A percentile compares a stretch with the other conserved stretches of the same genome.
phyloP scores from a whole-genome alignment of 2,888 invertebrate species.

The Eupithecia abbreviata region DNA sequence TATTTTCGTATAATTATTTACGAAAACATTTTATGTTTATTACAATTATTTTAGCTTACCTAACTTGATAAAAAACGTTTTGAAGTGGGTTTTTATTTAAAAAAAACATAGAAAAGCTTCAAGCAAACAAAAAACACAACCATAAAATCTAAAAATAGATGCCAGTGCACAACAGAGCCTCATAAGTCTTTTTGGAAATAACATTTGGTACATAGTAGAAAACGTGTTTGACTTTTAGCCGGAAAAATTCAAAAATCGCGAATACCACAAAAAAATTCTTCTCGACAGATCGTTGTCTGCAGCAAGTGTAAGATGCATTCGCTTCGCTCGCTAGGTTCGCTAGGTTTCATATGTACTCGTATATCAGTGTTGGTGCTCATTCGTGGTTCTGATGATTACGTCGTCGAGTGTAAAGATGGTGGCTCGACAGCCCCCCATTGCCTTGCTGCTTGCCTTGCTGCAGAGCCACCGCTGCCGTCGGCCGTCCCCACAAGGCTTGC shows the following conservation, averaged over 20 bases:
- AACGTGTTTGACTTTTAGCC: neutral
- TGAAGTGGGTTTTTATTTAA: neutral
- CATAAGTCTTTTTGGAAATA: neutral
- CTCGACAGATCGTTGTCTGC: neutral
- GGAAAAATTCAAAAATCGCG: neutral
- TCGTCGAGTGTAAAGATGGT: conserved; percentile 53
- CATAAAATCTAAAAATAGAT: neutral
- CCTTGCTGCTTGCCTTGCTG: conserved; percentile 42
- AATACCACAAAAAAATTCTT: neutral
- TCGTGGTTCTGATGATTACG: conserved; percentile 51
- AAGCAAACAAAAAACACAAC: neutral
- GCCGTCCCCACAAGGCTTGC: conserved; percentile 35
- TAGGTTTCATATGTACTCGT: neutral
- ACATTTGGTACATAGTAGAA: neutral
- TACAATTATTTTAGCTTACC: too few species aligned
- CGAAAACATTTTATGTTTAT: neutral
- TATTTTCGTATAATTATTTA: neutral
- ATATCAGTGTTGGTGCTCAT: conserved; percentile 56
- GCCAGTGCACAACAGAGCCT: neutral
- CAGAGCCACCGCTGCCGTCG: conserved; percentile 50
- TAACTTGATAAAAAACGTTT: too few species aligned
- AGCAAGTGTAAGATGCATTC: neutral
- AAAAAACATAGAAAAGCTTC: neutral
- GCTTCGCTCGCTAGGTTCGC: too few species aligned
- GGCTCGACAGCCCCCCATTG: conserved; percentile 51